Conservation (phyloP, 1,140 invertebrate genomes). For the Leptinotarsa lineolata region DNA sequence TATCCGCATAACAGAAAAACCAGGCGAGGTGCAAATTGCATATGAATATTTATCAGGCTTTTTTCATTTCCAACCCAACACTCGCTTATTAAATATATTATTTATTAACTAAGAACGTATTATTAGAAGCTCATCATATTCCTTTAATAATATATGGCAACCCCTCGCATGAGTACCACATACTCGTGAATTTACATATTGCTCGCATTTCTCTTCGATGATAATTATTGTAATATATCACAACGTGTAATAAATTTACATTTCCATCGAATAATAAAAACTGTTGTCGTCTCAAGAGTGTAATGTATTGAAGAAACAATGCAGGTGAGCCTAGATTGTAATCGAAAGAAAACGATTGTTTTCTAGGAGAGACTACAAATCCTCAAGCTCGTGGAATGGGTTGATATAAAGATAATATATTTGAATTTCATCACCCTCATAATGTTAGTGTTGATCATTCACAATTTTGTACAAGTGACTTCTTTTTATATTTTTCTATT, state of each 20-base stretch:
- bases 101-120: constrained; percentile 16
- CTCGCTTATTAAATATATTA: constrained; percentile 18
- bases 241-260: not conserved
- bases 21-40: constrained; percentile 15
- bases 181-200: not conserved
- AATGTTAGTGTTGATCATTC: no score
- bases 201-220: constrained; percentile 9
- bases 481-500: no score
- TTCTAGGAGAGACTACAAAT: no score
- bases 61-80: constrained; percentile 14
- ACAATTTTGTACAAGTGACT: no score
- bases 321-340: no score
- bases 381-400: no score
- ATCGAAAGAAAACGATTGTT: no score
- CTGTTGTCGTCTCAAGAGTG: no score
- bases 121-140: constrained; percentile 20
- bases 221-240: constrained; percentile 9
- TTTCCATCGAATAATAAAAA: not conserved
- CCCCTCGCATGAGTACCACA: not conserved
- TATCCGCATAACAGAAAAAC: not conserved
- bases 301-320: no score
- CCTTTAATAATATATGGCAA: constrained; percentile 17
- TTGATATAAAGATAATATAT: no score
- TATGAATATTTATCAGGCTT: constrained; percentile 14
- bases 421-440: no score